These are phyloP conservation scores for Nesospiza acunhae DNA, from an alignment of 2,113 vertebrate species.

Conservation along the genomic window DNA sequence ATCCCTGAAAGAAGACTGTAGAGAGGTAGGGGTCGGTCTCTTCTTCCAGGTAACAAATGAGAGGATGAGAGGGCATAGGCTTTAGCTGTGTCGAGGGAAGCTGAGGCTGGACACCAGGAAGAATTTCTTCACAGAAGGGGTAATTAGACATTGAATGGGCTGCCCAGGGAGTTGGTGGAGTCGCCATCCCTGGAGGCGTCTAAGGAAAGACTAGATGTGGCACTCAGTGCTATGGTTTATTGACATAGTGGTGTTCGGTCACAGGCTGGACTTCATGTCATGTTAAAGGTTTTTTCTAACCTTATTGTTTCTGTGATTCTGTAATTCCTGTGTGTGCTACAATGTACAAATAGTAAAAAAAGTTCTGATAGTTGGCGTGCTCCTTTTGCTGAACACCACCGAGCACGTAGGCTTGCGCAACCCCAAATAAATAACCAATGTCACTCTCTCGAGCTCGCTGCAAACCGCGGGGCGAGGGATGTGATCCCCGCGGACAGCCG, in stretches of 20 bases:
- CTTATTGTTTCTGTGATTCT: too few species aligned
- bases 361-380: background rate
- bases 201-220: background rate
- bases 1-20: background rate
- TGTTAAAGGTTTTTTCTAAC: background rate
- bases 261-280: fast-evolving
- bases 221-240: too few species aligned
- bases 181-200: fast-evolving
- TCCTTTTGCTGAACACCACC: background rate
- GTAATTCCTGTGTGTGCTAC: background rate
- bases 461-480: background rate
- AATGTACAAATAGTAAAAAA: background rate
- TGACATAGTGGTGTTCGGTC: background rate
- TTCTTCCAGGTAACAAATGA: background rate
- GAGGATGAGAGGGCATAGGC: too few species aligned
- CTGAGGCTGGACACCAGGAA: too few species aligned
- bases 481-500: fast-evolving
- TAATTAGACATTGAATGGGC: background rate
- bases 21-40: background rate
- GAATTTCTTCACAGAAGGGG: background rate
- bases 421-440: background rate
- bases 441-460: background rate
- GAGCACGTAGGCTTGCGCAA: background rate
- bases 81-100: background rate
- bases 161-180: background rate